Evolutionary conservation across 2,797 vertebrate genomes (phyloP).

Genomic region (Parambassis ranga): DNA sequence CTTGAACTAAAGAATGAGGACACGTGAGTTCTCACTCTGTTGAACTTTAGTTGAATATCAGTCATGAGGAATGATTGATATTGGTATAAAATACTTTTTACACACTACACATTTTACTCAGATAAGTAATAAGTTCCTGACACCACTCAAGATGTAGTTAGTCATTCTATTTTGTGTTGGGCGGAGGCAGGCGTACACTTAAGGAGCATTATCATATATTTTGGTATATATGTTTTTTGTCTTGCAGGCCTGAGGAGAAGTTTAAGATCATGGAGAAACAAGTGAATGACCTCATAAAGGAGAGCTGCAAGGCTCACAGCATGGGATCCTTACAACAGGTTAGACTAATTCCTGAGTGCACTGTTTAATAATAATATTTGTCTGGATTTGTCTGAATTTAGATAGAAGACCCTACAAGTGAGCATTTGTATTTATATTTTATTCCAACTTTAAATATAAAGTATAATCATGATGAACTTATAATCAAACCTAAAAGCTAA

Average conservation of each 20-base stretch:
- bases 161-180: too few relatives aligned
- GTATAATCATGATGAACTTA: too few relatives aligned
- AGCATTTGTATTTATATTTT: neutral
- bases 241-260: constrained; percentile 91
- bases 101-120: too few relatives aligned
- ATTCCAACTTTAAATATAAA: too few relatives aligned
- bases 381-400: neutral
- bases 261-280: constrained; percentile 95
- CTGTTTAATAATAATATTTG: neutral
- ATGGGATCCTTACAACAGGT: constrained; percentile 90
- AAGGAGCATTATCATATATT: neutral
- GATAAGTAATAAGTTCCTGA: too few relatives aligned
- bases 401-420: neutral
- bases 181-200: too few relatives aligned
- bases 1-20: constrained; percentile 91
- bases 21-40: constrained; percentile 77
- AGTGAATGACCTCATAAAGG: constrained; percentile 94
- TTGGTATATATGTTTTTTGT: neutral
- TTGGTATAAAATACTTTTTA: too few relatives aligned
- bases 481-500: neutral
- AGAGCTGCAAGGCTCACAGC: constrained; percentile 94
- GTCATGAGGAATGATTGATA: neutral
- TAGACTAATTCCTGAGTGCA: constrained; percentile 38
- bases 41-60: neutral
- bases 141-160: too few relatives aligned